Evolutionary conservation across 2,113 vertebrate genomes (phyloP).

Genomic region (Elephantulus edwardii): DNA sequence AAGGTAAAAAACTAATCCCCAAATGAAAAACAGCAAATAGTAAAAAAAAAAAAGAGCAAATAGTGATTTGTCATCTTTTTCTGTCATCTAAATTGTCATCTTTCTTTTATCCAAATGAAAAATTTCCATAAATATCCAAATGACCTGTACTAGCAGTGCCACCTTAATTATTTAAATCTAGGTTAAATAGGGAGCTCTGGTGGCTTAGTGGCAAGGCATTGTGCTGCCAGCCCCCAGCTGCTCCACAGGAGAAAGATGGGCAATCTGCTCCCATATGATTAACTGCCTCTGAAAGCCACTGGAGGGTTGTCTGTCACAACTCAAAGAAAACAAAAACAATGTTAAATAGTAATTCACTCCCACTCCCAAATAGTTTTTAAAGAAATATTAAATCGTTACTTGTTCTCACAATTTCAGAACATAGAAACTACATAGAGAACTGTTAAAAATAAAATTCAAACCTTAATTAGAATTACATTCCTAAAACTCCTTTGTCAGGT

Average conservation of each 20-base stretch:
- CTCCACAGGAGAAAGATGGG: too few species aligned
- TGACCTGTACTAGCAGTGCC: conserved; percentile 24
- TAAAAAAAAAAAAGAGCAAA: conserved; percentile 29
- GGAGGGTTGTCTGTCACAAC: too few species aligned
- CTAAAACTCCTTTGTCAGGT: conserved; percentile 55
- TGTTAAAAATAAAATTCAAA: conserved; percentile 63
- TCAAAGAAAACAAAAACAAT: too few species aligned
- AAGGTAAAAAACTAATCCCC: conserved; percentile 26
- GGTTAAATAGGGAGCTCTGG: too few species aligned
- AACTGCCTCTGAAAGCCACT: too few species aligned
- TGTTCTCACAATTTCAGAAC: conserved; percentile 49
- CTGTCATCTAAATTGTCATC: background rate
- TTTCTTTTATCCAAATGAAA: conserved; percentile 43
- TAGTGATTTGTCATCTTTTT: too few species aligned
- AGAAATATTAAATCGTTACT: conserved; percentile 38
- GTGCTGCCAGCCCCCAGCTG: too few species aligned
- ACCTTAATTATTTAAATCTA: conserved; percentile 53
- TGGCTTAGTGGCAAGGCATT: too few species aligned
- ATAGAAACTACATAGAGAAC: conserved; percentile 47
- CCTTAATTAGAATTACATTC: conserved; percentile 68
- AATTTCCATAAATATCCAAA: conserved; percentile 51
- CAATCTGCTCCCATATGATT: too few species aligned
- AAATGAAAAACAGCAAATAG: conserved; percentile 32
- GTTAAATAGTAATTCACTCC: conserved; percentile 25
- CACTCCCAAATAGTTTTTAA: conserved; percentile 21